Evolutionary conservation across 2,113 vertebrate species (phyloP).

Genomic region (Tupaia tana): DNA sequence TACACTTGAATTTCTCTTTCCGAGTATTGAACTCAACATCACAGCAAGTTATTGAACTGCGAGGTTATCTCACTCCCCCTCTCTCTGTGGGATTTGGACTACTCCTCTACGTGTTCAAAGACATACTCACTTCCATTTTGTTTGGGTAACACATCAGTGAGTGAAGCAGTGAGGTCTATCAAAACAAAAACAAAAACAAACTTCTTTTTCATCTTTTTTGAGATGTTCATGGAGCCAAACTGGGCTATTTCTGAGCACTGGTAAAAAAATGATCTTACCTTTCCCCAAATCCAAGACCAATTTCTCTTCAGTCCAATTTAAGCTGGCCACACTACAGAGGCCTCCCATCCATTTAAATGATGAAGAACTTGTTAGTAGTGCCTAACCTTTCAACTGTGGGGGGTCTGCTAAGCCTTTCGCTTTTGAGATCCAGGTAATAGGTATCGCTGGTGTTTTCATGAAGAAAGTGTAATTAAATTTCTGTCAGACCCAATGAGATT

Average conservation of each 20-base stretch:
- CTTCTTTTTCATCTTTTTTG: constrained; percentile 28
- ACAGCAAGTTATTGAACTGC: not conserved
- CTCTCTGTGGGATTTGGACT: not conserved
- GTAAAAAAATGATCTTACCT: not conserved
- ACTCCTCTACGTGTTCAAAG: not conserved
- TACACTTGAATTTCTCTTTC: not conserved
- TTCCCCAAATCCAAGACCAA: not conserved
- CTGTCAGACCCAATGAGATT: constrained; percentile 64
- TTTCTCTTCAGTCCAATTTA: constrained; percentile 42
- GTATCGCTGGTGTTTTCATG: constrained; percentile 60
- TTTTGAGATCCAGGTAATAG: constrained; percentile 54
- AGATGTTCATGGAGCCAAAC: not conserved
- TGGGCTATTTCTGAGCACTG: not conserved
- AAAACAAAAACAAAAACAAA: constrained; percentile 26
- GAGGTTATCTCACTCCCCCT: not conserved
- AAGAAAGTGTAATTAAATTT: constrained; percentile 64
- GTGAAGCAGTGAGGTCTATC: constrained; percentile 33
- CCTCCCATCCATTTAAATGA: constrained; percentile 14
- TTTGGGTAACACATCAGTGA: constrained; percentile 40
- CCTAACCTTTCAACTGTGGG: constrained; percentile 37
- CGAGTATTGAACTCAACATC: not conserved
- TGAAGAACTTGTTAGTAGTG: constrained; percentile 45
- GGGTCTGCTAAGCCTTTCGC: constrained; percentile 30
- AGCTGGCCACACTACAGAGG: constrained; percentile 10
- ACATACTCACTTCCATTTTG: constrained; percentile 23